Evolutionary conservation across 1,140 invertebrate genomes (phyloP), one percentile per base, ranked within the genome.

Genomic region (Cataglyphis hispanica): DNA sequence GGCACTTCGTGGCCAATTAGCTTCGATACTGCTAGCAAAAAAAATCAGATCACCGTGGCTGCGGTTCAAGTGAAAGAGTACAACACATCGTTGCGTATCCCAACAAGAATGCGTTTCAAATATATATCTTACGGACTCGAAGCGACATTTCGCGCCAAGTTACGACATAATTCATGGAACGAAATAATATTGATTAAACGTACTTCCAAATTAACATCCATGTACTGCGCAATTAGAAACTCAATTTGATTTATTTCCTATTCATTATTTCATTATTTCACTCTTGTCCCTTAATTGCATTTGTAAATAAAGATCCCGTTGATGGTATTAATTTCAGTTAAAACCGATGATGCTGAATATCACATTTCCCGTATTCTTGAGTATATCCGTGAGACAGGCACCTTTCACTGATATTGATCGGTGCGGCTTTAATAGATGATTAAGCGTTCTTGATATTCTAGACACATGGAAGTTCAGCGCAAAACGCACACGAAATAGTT

Each of bases 401-500:
- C 27, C 67, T 83, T 83, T 83, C 67, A 60, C 19, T 37, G 67
- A 83, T 83, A 74, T 83, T 22, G 67, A 83, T 74, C 67, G 53
- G 25, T 16, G 34, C 7, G 53, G 53, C 70, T 83, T 81, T 83
- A 83, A 83, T 83, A 83, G 78, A 83, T 83, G 78, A 83, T 83
- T 83, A 83, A 83, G 78, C 67, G 53, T 83, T 83, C 78, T 83
- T 61, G 78, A 83, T 83, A 83, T 60, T 83, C 78, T 61, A 83
- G 66, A 83, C 53, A 56, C 76, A 64, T 60, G 63, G 85, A 56
- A 72, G 69, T 66, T 87, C 86, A 72, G 74, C 89, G 72, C 80
- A 58, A 87, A 84, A 83, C 64, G 61, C 61, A 90, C 86, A 87
- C 86, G 89, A 90, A 90, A 90, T 86, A 85, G 86, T 88, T 90